A percentile compares a stretch with the other conserved stretches of the same genome.
Conservation (phyloP, 2,113 vertebrate species). For the Lamprotornis superbus region DNA sequence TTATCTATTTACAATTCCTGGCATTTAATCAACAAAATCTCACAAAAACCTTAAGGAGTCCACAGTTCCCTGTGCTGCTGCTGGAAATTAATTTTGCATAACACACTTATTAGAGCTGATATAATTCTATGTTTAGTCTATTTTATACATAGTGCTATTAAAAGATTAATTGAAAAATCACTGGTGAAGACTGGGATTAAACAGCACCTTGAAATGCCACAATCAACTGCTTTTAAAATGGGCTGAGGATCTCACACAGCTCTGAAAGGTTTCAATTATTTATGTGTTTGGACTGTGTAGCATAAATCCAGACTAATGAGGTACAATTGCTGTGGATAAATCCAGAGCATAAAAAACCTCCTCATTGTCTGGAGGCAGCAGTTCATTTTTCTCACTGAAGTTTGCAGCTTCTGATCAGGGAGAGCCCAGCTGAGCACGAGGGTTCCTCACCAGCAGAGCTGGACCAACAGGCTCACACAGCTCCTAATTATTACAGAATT, state of each 20-base stretch:
- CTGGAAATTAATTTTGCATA: conserved; percentile 24
- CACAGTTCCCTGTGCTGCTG: conserved; percentile 3
- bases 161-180: conserved; percentile 61
- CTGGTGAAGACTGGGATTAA: conserved; percentile 50
- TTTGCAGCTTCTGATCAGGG: neutral
- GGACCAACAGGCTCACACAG: neutral
- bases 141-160: conserved; percentile 16
- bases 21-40: conserved; percentile 18
- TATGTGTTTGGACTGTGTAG: conserved; percentile 45
- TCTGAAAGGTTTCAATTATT: conserved; percentile 67
- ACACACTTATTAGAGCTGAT: neutral
- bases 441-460: accelerated
- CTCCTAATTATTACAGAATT: neutral
- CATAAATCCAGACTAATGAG: conserved; percentile 69
- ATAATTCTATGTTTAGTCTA: conserved; percentile 25
- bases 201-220: conserved; percentile 54
- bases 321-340: conserved; percentile 55
- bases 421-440: neutral
- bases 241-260: conserved; percentile 45
- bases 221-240: conserved; percentile 61
- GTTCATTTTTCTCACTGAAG: neutral
- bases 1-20: neutral
- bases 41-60: conserved; percentile 10
- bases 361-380: conserved; percentile 4
- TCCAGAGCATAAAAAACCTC: neutral